Evolutionary conservation across 1,140 invertebrate species (phyloP), one percentile per base, ranked within the genome.

Genomic region (Leptopilina clavipes): DNA sequence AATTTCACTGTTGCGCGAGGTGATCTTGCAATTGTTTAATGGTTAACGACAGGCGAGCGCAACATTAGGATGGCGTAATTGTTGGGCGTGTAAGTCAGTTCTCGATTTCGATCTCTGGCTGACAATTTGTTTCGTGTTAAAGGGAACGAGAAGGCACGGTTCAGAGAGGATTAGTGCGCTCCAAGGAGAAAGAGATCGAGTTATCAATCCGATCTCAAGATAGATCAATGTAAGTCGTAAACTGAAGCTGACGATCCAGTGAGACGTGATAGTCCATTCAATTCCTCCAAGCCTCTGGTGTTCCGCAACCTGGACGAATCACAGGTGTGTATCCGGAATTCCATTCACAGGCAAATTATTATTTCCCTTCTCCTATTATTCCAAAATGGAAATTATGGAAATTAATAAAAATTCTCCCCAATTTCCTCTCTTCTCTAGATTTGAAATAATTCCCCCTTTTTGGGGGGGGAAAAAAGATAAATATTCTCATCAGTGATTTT

Each of bases 301-400:
- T 65, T 75, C 56, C 54, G 82, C 79, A 81, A 83, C 75, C 79
- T 72, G 76, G 44, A 75, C 74, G 76, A 76, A 81, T 79, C 45
- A 71, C 71, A 80, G 75, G 76, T 81, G 75, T 77, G 76, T 79
- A 83, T 83, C 79, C 82, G 81, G 79, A 71, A 54, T 80, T 73
- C 82, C 79, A 82, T 76, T 79, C 79, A n/a, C n/a, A 76, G 76
- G 65, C 76, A 79, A 73, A 82, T 83, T n/a, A n/a, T n/a, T n/a
- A n/a, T n/a, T n/a, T n/a, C n/a, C n/a, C n/a, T n/a, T n/a, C n/a
- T n/a, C n/a, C n/a, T n/a, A n/a, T n/a, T n/a, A n/a, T n/a, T n/a
- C n/a, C n/a, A n/a, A n/a, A n/a, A n/a, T n/a, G n/a, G n/a, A n/a
- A n/a, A n/a, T n/a, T n/a, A n/a, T n/a, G n/a, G n/a, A n/a, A n/a